Conservation (phyloP, 2,113 vertebrate genomes). For the Octodon degus region DNA sequence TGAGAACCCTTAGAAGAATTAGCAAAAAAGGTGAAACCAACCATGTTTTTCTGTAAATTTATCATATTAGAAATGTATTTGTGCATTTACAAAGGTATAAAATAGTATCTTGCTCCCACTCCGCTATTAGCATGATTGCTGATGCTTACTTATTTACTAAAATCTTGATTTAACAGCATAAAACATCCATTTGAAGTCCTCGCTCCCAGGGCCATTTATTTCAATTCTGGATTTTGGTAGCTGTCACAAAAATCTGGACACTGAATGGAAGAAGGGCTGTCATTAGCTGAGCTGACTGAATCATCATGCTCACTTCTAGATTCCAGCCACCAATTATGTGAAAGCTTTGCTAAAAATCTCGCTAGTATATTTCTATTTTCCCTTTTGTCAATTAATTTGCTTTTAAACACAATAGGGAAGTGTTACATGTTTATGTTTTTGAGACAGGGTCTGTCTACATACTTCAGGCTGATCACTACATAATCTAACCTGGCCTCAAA, state of each 20-base stretch:
- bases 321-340: background rate
- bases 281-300: background rate
- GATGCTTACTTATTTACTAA: conserved; percentile 25
- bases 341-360: background rate
- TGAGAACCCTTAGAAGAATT: background rate
- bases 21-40: background rate
- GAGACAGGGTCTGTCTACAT: background rate
- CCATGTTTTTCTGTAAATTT: background rate
- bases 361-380: background rate
- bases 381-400: background rate
- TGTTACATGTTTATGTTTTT: background rate
- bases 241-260: conserved; percentile 13
- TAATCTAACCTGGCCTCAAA: background rate
- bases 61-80: conserved; percentile 18
- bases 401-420: background rate
- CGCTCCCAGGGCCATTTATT: background rate
- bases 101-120: background rate
- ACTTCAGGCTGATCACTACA: background rate
- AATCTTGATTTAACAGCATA: background rate
- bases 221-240: conserved; percentile 22
- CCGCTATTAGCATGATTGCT: background rate
- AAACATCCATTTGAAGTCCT: background rate
- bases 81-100: background rate
- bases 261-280: background rate
- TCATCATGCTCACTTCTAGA: background rate